Evolutionary conservation across 2,797 vertebrate genomes (phyloP), one percentile per base, ranked within the genome.

Genomic region (Acanthurus tractus): DNA sequence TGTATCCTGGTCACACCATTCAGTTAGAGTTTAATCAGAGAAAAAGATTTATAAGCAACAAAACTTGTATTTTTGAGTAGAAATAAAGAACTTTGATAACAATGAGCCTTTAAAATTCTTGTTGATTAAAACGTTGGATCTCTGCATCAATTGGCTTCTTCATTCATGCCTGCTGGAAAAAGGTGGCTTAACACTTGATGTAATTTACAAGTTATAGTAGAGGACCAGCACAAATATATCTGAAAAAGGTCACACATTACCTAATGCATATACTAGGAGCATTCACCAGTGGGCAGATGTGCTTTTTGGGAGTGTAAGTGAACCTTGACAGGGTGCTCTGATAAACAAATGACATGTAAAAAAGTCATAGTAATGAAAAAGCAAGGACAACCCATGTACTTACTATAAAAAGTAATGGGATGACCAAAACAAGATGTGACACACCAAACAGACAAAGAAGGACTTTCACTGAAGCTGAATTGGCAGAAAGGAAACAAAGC

Each of bases 41-140:
- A 62, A 54, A 34, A 25, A 38, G 50, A 52, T 50, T 25, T 80
- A 74, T 14, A 29, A 1, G 25, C 17, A 72, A 34, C 44, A 58
- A 54, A 57, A 17, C 29, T 29, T 79, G 68, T 58, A 70, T 12
- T 0, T 38, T 68, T 18, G 25, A 75, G 29, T 64, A 62, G 49
- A 17, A 65, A 22, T 63, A 36, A 54, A 53, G 3, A 48, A 17
- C 13, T 23, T 45, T 15, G 62, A 54, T 55, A 66, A 76, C 67
- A 66, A 15, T 15, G 25, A 25, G 45, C 42, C n/a, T 63, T 66
- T 58, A 45, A 85, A 63, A 63, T 29, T 36, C 17, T 1, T 36
- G 59, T 53, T 69, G 48, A 78, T 72, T 74, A 44, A 52, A 63
- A 22, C 38, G 20, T 55, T 58, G n/a, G 29, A 66, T 76, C 11